Evolutionary conservation across 2,113 vertebrate species (phyloP).

Genomic region (Charadrius vociferus): DNA sequence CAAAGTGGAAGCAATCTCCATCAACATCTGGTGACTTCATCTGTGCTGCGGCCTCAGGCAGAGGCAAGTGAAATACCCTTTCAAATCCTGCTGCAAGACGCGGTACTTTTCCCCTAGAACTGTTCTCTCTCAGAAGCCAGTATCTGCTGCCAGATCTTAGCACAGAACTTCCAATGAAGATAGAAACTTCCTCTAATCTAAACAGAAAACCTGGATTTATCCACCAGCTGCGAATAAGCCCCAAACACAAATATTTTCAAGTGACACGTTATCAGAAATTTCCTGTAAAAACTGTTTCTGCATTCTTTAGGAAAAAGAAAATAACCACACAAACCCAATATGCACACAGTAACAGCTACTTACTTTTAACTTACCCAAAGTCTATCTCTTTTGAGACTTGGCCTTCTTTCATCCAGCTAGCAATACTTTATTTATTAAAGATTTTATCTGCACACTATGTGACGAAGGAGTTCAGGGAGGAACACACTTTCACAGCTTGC

Average conservation of each 20-base stretch:
- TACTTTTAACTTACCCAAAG: neutral
- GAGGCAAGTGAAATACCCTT: neutral
- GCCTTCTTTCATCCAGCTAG: neutral
- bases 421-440: neutral
- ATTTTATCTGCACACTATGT: neutral
- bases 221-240: neutral
- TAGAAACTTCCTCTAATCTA: neutral
- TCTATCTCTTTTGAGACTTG: neutral
- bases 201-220: neutral
- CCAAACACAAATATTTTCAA: neutral
- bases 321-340: neutral
- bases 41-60: neutral
- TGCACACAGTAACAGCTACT: neutral
- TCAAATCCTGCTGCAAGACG: neutral
- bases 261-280: neutral
- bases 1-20: neutral
- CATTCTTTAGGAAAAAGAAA: neutral
- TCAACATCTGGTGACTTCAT: neutral
- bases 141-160: neutral
- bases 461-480: neutral
- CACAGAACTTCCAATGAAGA: neutral
- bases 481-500: neutral
- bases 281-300: neutral
- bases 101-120: rapidly evolving
- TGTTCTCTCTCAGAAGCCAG: neutral